A percentile compares a stretch with the other conserved stretches of the same genome.
Conservation (phyloP, 2,888 invertebrate genomes). For the Penaeus monodon region DNA sequence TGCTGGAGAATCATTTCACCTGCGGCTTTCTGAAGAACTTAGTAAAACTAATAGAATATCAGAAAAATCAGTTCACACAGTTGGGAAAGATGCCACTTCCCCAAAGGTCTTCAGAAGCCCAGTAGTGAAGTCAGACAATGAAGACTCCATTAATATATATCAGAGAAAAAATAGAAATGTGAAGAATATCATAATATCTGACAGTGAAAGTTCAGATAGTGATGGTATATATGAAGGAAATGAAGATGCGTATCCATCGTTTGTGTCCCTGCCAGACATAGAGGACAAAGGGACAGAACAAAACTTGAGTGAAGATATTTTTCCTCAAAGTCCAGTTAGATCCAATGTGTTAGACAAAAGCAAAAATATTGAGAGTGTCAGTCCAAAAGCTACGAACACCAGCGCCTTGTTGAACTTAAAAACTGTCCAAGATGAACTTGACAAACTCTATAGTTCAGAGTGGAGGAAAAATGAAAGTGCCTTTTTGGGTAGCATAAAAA, state of each 20-base stretch:
- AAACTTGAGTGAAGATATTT: too few species aligned
- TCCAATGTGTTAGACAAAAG: too few species aligned
- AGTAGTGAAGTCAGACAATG: background rate
- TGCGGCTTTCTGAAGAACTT: slow-evolving; percentile 26
- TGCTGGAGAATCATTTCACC: slow-evolving; percentile 33
- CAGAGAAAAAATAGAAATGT: background rate
- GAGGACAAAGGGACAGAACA: too few species aligned
- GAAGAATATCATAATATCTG: background rate
- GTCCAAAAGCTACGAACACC: background rate
- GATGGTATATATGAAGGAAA: too few species aligned
- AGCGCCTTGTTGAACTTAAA: background rate
- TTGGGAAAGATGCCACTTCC: slow-evolving; percentile 44
- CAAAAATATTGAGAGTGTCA: too few species aligned
- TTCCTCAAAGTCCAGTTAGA: too few species aligned
- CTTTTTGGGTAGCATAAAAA: slow-evolving; percentile 2
- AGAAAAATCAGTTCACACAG: slow-evolving; percentile 36
- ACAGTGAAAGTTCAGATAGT: slow-evolving; percentile 5
- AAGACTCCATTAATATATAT: background rate
- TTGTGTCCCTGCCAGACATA: too few species aligned
- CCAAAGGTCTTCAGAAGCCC: slow-evolving; percentile 14
- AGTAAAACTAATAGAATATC: slow-evolving; percentile 19
- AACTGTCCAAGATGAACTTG: slow-evolving; percentile 27
- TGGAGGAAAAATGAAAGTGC: slow-evolving; percentile 41
- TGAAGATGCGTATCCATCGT: too few species aligned
- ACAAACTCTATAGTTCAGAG: slow-evolving; percentile 24